These are phyloP conservation scores for Loris lydekkerianus DNA, from an alignment of 2,797 vertebrate species.

Conservation along the genomic window DNA sequence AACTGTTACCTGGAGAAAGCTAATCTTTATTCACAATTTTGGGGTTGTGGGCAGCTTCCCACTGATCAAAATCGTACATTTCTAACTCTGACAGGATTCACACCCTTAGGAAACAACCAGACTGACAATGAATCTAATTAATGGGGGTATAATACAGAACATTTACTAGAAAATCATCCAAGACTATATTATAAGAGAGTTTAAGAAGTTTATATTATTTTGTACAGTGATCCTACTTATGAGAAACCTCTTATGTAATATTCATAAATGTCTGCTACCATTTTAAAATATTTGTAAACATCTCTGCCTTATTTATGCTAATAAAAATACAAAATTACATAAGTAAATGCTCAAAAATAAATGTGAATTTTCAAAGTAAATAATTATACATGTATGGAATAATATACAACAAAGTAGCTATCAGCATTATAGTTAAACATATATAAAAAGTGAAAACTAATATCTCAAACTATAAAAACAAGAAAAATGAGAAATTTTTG, in stretches of 20 bases:
- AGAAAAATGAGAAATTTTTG: not conserved
- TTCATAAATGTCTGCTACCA: not conserved
- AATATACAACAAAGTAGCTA: not conserved
- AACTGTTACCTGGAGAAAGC: not conserved
- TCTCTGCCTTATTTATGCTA: not conserved
- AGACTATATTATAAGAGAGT: not conserved
- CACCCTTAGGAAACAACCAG: not conserved
- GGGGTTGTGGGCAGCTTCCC: not conserved
- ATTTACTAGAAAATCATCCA: not conserved
- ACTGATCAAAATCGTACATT: not conserved
- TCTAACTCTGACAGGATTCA: not conserved
- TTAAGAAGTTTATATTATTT: not conserved
- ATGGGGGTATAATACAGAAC: not conserved
- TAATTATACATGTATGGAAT: not conserved
- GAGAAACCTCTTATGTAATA: constrained; percentile 13
- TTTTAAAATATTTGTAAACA: not conserved
- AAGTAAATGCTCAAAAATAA: not conserved
- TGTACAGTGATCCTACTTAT: not conserved
- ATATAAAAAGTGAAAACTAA: not conserved
- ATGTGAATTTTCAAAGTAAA: not conserved
- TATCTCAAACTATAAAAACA: not conserved
- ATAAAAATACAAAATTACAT: not conserved
- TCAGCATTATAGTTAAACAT: not conserved
- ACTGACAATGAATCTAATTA: not conserved
- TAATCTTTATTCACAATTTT: not conserved